Percentiles rank a stretch among this genome's conserved stretches.
Evolutionary conservation across 2,888 invertebrate species (phyloP).

Genomic region (Platerodrilus igneus): DNA sequence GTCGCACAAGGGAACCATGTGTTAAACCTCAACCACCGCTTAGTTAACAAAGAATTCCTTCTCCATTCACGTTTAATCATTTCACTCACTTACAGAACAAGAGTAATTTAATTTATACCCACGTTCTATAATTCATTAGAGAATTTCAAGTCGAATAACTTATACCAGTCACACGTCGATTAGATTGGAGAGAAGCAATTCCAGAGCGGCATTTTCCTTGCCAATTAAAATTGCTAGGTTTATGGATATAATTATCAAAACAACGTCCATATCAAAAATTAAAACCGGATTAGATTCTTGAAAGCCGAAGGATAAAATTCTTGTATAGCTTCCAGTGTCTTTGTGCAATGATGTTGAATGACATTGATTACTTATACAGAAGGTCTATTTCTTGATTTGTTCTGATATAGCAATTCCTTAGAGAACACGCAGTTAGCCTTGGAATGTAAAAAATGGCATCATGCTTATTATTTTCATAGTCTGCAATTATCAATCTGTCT

Average conservation of each 20-base stretch:
- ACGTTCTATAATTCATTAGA: conserved; percentile 13
- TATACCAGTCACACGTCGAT: conserved; percentile 11
- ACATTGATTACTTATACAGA: conserved; percentile 21
- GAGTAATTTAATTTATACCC: conserved; percentile 10
- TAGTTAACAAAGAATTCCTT: too few species aligned
- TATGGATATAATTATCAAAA: conserved; percentile 20
- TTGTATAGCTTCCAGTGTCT: conserved; percentile 2
- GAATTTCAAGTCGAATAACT: conserved; percentile 9
- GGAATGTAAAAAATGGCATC: conserved; percentile 17
- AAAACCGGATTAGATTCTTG: conserved; percentile 16
- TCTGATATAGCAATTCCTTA: conserved; percentile 10
- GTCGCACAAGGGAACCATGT: too few species aligned
- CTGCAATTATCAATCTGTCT: too few species aligned
- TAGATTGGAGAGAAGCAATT: conserved; percentile 11
- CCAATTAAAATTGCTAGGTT: conserved; percentile 14
- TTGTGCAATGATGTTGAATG: conserved; percentile 15
- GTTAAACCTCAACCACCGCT: too few species aligned
- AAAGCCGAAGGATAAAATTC: conserved; percentile 10
- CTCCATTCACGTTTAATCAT: too few species aligned
- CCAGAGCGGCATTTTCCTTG: conserved; percentile 6
- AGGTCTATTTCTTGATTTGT: conserved; percentile 20
- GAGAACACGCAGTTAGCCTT: conserved; percentile 7
- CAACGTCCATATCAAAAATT: conserved; percentile 17
- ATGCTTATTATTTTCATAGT: conserved; percentile 17
- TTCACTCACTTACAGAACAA: too few species aligned